Conservation (phyloP, 2,888 invertebrate genomes). For the Cantharis lateralis region DNA sequence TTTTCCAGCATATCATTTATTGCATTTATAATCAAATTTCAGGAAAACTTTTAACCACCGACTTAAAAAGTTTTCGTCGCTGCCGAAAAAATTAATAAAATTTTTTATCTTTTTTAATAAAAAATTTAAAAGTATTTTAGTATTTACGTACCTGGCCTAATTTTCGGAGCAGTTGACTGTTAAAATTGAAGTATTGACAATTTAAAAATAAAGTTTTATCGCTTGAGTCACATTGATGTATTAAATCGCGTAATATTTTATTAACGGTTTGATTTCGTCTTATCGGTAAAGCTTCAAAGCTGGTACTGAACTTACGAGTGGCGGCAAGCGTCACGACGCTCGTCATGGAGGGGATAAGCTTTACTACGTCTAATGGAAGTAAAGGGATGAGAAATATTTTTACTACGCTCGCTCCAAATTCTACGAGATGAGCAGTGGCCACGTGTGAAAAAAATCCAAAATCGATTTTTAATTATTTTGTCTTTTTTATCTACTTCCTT, state of each 20-base stretch:
- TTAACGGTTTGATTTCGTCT: constrained; percentile 10
- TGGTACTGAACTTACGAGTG: constrained; percentile 27
- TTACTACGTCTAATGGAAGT: constrained; percentile 31
- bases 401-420: constrained; percentile 21
- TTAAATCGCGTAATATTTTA: constrained; percentile 8
- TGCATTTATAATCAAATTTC: neutral
- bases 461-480: neutral
- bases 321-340: constrained; percentile 23
- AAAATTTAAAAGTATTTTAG: too few species aligned
- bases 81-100: neutral
- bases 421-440: neutral
- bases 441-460: neutral
- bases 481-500: neutral
- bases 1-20: neutral
- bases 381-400: constrained; percentile 27
- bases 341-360: constrained; percentile 25
- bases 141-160: neutral
- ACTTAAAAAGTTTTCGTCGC: neutral
- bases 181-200: neutral
- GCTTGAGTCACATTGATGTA: neutral
- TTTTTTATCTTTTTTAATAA: too few species aligned
- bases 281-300: constrained; percentile 22
- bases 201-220: neutral
- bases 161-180: neutral
- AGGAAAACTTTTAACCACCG: neutral